Percentiles rank a stretch among this genome's conserved stretches.
Evolutionary conservation across 2,888 invertebrate species (phyloP).

Genomic region (Polydrusus pterygomalis): DNA sequence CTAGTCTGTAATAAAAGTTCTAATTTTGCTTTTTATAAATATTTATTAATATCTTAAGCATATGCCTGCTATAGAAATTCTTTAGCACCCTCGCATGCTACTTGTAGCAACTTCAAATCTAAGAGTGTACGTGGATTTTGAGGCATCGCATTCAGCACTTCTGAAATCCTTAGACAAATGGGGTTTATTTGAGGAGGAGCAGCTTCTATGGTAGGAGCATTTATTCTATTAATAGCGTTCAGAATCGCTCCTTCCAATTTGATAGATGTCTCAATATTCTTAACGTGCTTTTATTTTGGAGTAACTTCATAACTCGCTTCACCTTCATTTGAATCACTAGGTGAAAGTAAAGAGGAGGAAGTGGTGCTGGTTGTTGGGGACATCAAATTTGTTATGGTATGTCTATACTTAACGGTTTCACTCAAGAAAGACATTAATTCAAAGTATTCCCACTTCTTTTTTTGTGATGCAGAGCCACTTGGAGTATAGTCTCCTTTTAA

Average conservation of each 20-base stretch:
- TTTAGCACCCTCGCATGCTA: too few relatives aligned
- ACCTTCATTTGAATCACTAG: neutral
- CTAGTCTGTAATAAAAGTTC: too few relatives aligned
- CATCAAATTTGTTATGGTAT: slow-evolving; percentile 8
- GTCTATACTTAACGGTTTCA: neutral
- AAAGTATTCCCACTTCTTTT: slow-evolving; percentile 31
- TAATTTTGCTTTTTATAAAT: too few relatives aligned
- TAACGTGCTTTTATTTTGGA: neutral
- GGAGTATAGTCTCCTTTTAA: slow-evolving; percentile 18
- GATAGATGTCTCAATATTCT: neutral
- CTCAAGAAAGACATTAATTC: slow-evolving; percentile 8
- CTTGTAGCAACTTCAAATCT: too few relatives aligned
- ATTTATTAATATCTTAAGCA: too few relatives aligned
- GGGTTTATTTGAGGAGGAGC: neutral
- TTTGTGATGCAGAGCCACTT: slow-evolving; percentile 19
- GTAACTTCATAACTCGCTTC: too few relatives aligned
- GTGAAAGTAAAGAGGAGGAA: neutral
- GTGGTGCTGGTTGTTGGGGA: neutral
- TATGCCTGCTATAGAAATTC: too few relatives aligned
- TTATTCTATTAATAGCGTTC: neutral
- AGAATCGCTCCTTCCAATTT: slow-evolving; percentile 7
- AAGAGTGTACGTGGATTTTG: neutral
- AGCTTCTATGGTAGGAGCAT: neutral
- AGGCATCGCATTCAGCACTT: neutral
- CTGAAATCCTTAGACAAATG: too few relatives aligned